Conservation (phyloP, 2,113 vertebrate genomes). For the Festucalex cinctus region DNA sequence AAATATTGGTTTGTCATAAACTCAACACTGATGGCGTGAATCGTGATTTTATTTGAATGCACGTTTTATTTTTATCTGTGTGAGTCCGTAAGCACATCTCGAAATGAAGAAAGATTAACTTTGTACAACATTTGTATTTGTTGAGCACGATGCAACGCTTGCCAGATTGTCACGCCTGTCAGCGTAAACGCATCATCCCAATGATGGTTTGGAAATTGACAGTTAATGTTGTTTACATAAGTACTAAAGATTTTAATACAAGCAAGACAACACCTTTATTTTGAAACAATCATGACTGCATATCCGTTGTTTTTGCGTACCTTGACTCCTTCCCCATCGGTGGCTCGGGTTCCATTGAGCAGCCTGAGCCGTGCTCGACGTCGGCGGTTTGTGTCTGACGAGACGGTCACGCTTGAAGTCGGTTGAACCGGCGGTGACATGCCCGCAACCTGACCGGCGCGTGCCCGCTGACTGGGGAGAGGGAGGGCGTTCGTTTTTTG, state of each 20-base stretch:
- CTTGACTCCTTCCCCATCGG: slow-evolving; percentile 4
- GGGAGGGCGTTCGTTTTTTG: slow-evolving; percentile 3
- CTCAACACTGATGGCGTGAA: too few relatives aligned
- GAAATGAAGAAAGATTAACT: neutral
- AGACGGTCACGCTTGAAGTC: neutral
- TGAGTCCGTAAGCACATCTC: neutral
- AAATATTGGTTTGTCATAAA: slow-evolving; percentile 8
- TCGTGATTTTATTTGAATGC: too few relatives aligned
- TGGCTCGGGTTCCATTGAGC: slow-evolving; percentile 14
- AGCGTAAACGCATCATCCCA: neutral
- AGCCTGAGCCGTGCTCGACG: slow-evolving; percentile 5
- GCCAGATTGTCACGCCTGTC: neutral
- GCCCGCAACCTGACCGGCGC: neutral
- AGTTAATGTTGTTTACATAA: neutral
- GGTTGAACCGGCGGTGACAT: neutral
- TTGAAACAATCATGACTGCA: neutral
- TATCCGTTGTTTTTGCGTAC: neutral
- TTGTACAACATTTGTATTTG: neutral
- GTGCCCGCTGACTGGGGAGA: neutral
- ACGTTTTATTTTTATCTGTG: too few relatives aligned
- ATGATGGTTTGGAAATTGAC: neutral
- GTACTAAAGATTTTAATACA: too few relatives aligned
- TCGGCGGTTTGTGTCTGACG: neutral
- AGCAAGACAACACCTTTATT: too few relatives aligned
- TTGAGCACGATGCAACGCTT: neutral